These are phyloP conservation scores for Taxidea taxus DNA, from an alignment of 2,113 vertebrate genomes.

Conservation along the genomic window DNA sequence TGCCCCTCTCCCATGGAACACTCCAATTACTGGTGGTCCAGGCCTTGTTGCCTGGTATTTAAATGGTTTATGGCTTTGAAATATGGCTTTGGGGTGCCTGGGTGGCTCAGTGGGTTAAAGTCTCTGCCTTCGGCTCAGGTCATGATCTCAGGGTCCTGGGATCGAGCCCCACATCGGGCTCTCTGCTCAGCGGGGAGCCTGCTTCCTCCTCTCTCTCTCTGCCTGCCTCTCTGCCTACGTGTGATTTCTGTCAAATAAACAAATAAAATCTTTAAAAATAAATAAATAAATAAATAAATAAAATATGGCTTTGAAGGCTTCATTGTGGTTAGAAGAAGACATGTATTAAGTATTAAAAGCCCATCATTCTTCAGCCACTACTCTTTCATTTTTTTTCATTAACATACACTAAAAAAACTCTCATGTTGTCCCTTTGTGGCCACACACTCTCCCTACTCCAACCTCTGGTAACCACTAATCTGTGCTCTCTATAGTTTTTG, in stretches of 20 bases:
- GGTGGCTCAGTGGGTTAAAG: no score
- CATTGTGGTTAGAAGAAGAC: not conserved
- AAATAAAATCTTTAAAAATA: no score
- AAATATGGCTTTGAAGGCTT: not conserved
- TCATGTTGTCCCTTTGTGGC: not conserved
- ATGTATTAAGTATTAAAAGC: not conserved
- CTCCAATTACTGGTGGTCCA: not conserved
- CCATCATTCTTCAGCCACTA: not conserved
- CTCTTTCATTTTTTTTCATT: not conserved
- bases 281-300: no score
- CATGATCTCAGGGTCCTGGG: no score
- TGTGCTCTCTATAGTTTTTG: not conserved
- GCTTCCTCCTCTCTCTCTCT: no score
- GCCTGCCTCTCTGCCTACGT: no score
- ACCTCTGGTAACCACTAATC: not conserved
- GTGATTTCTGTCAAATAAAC: no score
- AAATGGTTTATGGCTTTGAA: not conserved
- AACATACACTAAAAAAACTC: not conserved
- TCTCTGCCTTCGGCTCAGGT: no score
- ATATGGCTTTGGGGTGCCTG: not conserved
- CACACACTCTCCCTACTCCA: not conserved
- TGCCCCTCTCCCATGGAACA: constrained; percentile 14
- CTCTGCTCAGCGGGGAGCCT: no score
- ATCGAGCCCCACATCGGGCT: no score
- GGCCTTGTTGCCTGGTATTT: not conserved